phyloP scores from a whole-genome alignment of 2,113 vertebrate genomes.

The Todiramphus saurophagus region DNA sequence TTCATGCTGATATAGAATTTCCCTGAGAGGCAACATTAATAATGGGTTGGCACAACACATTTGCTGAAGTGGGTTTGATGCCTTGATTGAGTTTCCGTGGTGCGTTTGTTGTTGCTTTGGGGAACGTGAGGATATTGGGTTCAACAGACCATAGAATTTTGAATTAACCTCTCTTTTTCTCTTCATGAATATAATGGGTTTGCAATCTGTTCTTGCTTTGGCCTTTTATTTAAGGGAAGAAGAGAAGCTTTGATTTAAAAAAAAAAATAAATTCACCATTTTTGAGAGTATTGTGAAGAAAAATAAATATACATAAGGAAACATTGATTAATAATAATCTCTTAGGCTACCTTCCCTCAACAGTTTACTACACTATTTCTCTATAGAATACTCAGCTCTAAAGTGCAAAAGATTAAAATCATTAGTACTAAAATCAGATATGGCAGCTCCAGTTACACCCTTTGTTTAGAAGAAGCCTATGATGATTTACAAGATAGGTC shows the following conservation, averaged over 20 bases:
- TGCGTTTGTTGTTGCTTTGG: constrained; percentile 74
- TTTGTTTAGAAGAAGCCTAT: background rate
- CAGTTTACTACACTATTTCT: background rate
- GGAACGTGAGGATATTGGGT: constrained; percentile 65
- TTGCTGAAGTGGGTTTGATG: constrained; percentile 71
- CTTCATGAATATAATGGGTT: constrained; percentile 57
- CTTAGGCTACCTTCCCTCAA: background rate
- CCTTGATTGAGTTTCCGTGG: constrained; percentile 73
- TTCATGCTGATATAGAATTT: constrained; percentile 67
- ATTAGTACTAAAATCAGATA: constrained; percentile 7
- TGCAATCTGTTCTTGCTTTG: constrained; percentile 38
- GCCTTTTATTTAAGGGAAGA: constrained; percentile 33
- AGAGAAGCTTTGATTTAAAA: background rate
- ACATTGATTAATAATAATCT: constrained; percentile 10
- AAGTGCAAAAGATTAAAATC: constrained; percentile 5
- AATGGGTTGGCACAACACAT: constrained; percentile 68
- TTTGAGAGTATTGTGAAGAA: background rate
- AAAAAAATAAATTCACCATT: background rate
- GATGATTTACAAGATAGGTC: background rate
- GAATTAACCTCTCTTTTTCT: constrained; percentile 73
- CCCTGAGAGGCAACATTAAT: constrained; percentile 73
- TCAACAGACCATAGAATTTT: constrained; percentile 72
- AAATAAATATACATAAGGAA: constrained; percentile 42
- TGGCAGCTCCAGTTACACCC: background rate
- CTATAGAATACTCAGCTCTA: constrained; percentile 5